Evolutionary conservation across 2,113 vertebrate genomes (phyloP).

Genomic region (Opisthocomus hoazin): DNA sequence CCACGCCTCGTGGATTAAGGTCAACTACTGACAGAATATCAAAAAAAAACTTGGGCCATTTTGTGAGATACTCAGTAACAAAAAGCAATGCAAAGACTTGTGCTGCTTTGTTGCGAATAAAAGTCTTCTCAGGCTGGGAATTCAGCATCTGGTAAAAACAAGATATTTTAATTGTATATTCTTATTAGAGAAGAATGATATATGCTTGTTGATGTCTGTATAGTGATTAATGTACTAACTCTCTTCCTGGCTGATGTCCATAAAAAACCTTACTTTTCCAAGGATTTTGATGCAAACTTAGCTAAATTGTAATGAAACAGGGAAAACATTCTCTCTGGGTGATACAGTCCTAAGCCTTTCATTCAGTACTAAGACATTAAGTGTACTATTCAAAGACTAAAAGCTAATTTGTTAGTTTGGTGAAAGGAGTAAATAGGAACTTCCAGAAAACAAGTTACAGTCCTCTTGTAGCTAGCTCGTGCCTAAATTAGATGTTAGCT

Average conservation of each 20-base stretch:
- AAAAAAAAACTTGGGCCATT: conserved; percentile 98
- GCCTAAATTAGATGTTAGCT: not conserved
- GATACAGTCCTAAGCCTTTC: not conserved
- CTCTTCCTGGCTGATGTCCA: not conserved
- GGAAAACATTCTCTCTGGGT: not conserved
- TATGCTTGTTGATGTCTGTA: not conserved
- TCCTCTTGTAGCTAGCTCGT: not conserved
- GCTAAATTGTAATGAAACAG: not conserved
- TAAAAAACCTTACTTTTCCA: not conserved
- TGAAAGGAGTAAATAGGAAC: not conserved
- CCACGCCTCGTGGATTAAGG: conserved; percentile 89
- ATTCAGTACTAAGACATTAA: not conserved
- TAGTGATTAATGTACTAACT: not conserved
- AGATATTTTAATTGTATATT: not conserved
- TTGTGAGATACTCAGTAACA: conserved; percentile 90
- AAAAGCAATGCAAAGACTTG: conserved; percentile 97
- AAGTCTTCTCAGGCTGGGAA: conserved; percentile 89
- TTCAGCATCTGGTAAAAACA: conserved; percentile 83
- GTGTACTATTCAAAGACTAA: not conserved
- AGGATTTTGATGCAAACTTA: not conserved
- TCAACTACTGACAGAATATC: conserved; percentile 91
- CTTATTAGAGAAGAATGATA: not conserved
- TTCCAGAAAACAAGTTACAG: not conserved
- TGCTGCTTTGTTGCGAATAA: conserved; percentile 97
- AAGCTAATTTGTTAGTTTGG: not conserved